A percentile compares a stretch with the other conserved stretches of the same genome.
These are phyloP conservation scores for Lasioglossum calceatum DNA, from an alignment of 2,888 invertebrate species.

Conservation along the genomic window DNA sequence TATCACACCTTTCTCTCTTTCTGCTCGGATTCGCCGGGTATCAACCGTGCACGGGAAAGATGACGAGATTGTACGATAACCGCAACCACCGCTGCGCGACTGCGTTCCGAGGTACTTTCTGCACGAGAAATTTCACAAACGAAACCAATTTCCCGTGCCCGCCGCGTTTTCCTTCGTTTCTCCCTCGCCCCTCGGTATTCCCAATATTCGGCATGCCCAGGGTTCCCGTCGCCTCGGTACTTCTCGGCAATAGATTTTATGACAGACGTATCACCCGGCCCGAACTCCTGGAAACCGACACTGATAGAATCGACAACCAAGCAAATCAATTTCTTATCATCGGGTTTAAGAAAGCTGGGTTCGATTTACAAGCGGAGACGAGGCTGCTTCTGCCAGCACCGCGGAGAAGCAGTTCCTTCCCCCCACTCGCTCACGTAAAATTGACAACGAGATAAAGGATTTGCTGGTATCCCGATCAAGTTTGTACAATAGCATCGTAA, in stretches of 20 bases:
- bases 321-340: constrained; percentile 11
- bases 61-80: constrained; percentile 22
- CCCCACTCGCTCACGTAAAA: not conserved
- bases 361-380: not conserved
- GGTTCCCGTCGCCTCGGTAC: constrained; percentile 21
- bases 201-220: constrained; percentile 51
- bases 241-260: constrained; percentile 49
- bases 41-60: constrained; percentile 17
- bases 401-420: not conserved
- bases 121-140: constrained; percentile 71
- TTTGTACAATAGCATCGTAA: too few relatives aligned
- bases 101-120: constrained; percentile 47
- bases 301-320: constrained; percentile 39
- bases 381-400: not conserved
- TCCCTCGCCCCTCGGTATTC: constrained; percentile 23
- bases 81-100: constrained; percentile 12
- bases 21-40: not conserved
- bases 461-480: not conserved
- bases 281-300: constrained; percentile 29
- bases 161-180: constrained; percentile 30
- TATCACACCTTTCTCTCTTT: too few relatives aligned
- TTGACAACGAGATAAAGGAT: not conserved
- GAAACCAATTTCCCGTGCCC: constrained; percentile 72
- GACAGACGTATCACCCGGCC: constrained; percentile 50
- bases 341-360: not conserved